These are phyloP conservation scores for Catocala sponsa DNA, from an alignment of 2,888 invertebrate genomes.

Conservation along the genomic window DNA sequence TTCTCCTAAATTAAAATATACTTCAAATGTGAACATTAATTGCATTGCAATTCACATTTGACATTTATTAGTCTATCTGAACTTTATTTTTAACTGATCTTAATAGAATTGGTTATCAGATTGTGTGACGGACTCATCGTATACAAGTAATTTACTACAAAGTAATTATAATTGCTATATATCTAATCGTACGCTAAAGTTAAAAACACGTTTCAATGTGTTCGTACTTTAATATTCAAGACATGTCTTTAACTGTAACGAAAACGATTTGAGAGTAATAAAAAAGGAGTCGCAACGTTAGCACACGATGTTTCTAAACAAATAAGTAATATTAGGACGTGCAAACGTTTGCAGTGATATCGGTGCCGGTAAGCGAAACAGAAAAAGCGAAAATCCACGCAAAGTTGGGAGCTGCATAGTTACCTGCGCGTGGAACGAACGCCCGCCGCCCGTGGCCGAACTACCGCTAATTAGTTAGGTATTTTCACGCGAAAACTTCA, in stretches of 20 bases:
- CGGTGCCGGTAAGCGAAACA: slow-evolving; percentile 26
- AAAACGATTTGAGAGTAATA: slow-evolving; percentile 17
- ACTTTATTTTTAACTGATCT: too few species aligned
- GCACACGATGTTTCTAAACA: slow-evolving; percentile 14
- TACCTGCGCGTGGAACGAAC: slow-evolving; percentile 52
- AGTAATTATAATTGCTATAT: neutral
- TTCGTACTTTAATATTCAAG: slow-evolving; percentile 20
- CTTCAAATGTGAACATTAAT: too few species aligned
- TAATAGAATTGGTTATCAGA: too few species aligned
- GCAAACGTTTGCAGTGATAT: slow-evolving; percentile 9
- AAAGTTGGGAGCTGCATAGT: slow-evolving; percentile 38
- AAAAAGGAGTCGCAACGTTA: slow-evolving; percentile 12
- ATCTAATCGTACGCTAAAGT: slow-evolving; percentile 9
- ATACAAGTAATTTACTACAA: neutral
- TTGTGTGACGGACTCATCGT: neutral
- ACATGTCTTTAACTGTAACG: slow-evolving; percentile 16
- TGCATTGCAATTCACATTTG: too few species aligned
- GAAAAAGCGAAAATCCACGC: slow-evolving; percentile 50
- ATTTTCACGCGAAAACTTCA: slow-evolving; percentile 79
- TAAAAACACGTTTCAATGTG: slow-evolving; percentile 13
- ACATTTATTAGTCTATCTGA: too few species aligned
- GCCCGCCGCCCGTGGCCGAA: slow-evolving; percentile 50
- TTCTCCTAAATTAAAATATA: too few species aligned
- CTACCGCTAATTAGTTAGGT: slow-evolving; percentile 75
- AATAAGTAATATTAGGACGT: slow-evolving; percentile 14